These are phyloP conservation scores for Urocynchramus pylzowi DNA, from an alignment of 2,113 vertebrate species.

Conservation along the genomic window DNA sequence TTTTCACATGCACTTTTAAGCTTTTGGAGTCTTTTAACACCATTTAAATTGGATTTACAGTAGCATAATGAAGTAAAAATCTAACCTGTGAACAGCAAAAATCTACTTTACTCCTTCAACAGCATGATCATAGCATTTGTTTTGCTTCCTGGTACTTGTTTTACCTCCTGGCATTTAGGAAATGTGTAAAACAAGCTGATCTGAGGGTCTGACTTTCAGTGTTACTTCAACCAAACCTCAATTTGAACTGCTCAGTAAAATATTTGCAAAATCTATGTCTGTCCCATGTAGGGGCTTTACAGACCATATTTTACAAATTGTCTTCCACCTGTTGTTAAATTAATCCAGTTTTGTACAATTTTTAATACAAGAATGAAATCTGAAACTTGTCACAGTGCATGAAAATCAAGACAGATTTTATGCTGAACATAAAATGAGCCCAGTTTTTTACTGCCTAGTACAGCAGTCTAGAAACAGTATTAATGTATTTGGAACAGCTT, in stretches of 20 bases:
- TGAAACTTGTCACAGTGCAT: fast-evolving
- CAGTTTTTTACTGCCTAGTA: neutral
- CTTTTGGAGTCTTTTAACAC: neutral
- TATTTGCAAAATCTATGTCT: neutral
- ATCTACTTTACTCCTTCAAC: neutral
- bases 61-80: neutral
- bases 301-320: neutral
- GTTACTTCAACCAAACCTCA: neutral
- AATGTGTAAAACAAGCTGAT: neutral
- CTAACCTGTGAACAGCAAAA: neutral
- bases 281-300: neutral
- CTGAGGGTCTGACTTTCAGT: neutral
- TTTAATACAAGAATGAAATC: neutral
- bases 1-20: neutral
- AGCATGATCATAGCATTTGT: neutral
- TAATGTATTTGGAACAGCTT: neutral
- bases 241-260: neutral
- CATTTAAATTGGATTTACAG: neutral
- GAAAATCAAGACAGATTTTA: neutral
- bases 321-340: neutral
- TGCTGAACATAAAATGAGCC: neutral
- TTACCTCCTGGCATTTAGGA: neutral
- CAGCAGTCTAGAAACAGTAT: neutral
- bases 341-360: neutral
- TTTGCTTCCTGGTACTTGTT: neutral